A percentile compares a stretch with the other conserved stretches of the same genome.
Evolutionary conservation across 2,797 vertebrate genomes (phyloP).

Genomic region (Falco naumanni): DNA sequence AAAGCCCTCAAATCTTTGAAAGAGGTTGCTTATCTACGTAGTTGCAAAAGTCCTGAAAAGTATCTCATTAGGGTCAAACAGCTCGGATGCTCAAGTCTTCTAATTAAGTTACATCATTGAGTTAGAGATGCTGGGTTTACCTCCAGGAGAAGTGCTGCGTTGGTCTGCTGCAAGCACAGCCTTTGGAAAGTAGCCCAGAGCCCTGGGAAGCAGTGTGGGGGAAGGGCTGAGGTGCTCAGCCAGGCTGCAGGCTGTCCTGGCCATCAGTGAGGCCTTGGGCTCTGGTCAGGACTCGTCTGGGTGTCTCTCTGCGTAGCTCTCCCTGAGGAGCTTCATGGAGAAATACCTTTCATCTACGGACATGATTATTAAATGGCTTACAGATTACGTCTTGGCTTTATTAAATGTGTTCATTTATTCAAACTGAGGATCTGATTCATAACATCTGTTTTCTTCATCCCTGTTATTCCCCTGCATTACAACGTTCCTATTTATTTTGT

Average conservation of each 20-base stretch:
- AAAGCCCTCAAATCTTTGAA: not conserved
- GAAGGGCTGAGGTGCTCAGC: not conserved
- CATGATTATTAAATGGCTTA: not conserved
- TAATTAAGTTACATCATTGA: fast-evolving
- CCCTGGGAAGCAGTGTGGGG: fast-evolving
- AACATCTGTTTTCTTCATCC: not conserved
- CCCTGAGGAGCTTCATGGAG: not conserved
- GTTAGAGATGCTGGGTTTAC: not conserved
- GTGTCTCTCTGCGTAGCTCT: not conserved
- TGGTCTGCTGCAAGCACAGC: not conserved
- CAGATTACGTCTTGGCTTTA: not conserved
- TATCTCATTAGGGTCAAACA: not conserved
- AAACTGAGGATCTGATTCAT: not conserved
- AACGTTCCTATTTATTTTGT: not conserved
- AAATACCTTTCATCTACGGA: not conserved
- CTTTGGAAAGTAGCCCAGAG: no score
- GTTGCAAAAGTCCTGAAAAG: not conserved
- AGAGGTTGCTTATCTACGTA: not conserved
- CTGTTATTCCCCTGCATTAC: not conserved
- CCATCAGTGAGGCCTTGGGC: fast-evolving
- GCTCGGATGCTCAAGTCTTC: not conserved
- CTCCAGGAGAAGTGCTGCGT: not conserved
- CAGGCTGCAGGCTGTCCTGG: fast-evolving
- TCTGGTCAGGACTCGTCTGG: fast-evolving
- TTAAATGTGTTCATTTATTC: not conserved